These are phyloP conservation scores for Typhlomys cinereus DNA, from an alignment of 2,113 vertebrate species.

Conservation along the genomic window DNA sequence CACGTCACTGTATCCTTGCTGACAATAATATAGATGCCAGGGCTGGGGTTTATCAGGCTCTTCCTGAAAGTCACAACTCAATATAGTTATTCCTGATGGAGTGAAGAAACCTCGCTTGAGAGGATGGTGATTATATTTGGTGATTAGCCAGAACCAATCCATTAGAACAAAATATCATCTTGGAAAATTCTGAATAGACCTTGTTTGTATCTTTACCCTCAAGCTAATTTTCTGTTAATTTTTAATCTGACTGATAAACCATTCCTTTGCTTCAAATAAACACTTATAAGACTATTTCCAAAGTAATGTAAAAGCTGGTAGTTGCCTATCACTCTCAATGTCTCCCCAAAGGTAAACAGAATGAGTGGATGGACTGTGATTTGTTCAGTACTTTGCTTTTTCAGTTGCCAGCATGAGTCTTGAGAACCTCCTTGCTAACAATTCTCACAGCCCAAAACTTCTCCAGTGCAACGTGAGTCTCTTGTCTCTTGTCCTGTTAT, in stretches of 20 bases:
- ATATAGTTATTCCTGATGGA: not conserved
- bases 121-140: not conserved
- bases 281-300: not conserved
- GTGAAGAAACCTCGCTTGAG: not conserved
- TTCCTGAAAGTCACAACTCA: slow-evolving; percentile 7
- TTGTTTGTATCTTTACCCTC: slow-evolving; percentile 12
- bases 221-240: slow-evolving; percentile 8
- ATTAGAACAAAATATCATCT: not conserved
- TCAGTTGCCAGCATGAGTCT: not conserved
- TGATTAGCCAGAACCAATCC: not conserved
- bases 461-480: not conserved
- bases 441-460: slow-evolving; percentile 2
- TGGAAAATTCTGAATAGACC: not conserved
- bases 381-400: not conserved
- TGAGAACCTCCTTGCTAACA: not conserved
- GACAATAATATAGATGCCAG: not conserved
- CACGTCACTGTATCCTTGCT: not conserved
- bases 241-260: not conserved
- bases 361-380: not conserved
- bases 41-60: not conserved
- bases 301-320: not conserved
- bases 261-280: not conserved
- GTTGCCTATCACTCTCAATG: not conserved
- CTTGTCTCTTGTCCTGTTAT: slow-evolving; percentile 32
- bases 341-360: not conserved